Base-by-base conservation (phyloP, 2,113 vertebrate species). In the Coptodon bakossiorum region DNA sequence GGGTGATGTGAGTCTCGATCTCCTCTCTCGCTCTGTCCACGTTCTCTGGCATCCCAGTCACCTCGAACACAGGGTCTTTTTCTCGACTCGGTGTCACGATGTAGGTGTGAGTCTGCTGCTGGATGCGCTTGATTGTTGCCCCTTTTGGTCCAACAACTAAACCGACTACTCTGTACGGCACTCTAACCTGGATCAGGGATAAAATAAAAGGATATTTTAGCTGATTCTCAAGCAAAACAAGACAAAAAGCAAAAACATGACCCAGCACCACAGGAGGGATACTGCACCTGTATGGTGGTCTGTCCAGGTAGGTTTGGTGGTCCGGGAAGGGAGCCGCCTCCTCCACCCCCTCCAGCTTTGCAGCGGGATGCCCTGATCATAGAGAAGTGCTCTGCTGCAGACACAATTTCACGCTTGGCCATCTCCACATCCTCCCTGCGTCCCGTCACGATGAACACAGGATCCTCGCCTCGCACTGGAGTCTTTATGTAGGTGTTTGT, bases 401-500 rank as follows among this genome's bases (percentile, higher is more conserved):
- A 98, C 19, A 99, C 96, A 89, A 99, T 99, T 96, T 99, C 98
- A 0, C 98, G 95, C 68, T 98, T 99, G 13, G 98, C 98, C 98
- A 99, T 98, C 94, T 99, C 98, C 80, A 99, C 98, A 0, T 99
- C 98, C 93, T 99, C 98, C 85, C 98, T 97, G 31, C 98, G 96
- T 2, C 98, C 98, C 0, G 98, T 99, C 82, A 99, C 98, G 1
- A 99, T 99, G 91, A 99, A 99, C 11, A 99, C 94, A 0, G 98
- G 98, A 12, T 99, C 98, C 94, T 99, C 98, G 0, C 98, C 98
- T 27, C 98, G 93, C 10, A 99, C 98, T 0, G 98, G 98, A 0
- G 98, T 99, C 96, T 99, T 99, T 94, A 99, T 99, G 93, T 99
- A 99, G 0, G 99, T 99, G 94, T 99, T 99, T 6, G 99, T 99